Percentiles rank a stretch among this genome's conserved stretches.
Conservation (phyloP, 2,888 invertebrate species). For the Dasysyrphus albostriatus region DNA sequence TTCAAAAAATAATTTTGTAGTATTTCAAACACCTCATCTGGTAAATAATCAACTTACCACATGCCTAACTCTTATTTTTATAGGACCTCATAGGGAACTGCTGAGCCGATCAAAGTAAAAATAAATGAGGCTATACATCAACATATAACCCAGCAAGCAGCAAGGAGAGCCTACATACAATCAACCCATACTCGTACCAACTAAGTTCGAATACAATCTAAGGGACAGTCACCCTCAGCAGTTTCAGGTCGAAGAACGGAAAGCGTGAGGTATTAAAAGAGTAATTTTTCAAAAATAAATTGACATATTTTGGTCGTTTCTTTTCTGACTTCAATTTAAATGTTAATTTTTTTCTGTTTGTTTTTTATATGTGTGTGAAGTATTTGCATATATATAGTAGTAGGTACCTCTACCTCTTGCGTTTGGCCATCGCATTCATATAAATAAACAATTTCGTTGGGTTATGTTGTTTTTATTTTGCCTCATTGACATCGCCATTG, state of each 20-base stretch:
- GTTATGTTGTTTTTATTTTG: neutral
- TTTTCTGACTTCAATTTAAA: slow-evolving; percentile 76
- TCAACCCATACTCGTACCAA: too few species aligned
- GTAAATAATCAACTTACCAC: too few species aligned
- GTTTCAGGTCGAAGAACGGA: neutral
- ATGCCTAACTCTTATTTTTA: too few species aligned
- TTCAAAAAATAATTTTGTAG: too few species aligned
- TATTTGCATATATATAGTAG: slow-evolving; percentile 28
- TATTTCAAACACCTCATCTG: too few species aligned
- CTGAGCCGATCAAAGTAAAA: too few species aligned
- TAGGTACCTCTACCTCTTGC: slow-evolving; percentile 12
- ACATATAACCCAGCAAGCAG: too few species aligned
- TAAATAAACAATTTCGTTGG: slow-evolving; percentile 44
- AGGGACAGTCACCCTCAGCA: neutral
- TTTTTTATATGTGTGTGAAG: slow-evolving; percentile 4
- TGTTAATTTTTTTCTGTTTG: slow-evolving; percentile 70
- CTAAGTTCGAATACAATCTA: too few species aligned
- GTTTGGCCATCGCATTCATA: slow-evolving; percentile 48
- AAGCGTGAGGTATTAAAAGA: slow-evolving; percentile 44
- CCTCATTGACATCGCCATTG: slow-evolving; percentile 5
- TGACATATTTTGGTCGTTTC: slow-evolving; percentile 76
- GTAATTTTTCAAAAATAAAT: slow-evolving; percentile 76
- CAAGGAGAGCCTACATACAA: too few species aligned
- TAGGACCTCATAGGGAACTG: too few species aligned
- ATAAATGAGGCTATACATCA: too few species aligned